Base-by-base conservation (phyloP, 2,797 vertebrate genomes). In the Alcedo quadribrachys region DNA sequence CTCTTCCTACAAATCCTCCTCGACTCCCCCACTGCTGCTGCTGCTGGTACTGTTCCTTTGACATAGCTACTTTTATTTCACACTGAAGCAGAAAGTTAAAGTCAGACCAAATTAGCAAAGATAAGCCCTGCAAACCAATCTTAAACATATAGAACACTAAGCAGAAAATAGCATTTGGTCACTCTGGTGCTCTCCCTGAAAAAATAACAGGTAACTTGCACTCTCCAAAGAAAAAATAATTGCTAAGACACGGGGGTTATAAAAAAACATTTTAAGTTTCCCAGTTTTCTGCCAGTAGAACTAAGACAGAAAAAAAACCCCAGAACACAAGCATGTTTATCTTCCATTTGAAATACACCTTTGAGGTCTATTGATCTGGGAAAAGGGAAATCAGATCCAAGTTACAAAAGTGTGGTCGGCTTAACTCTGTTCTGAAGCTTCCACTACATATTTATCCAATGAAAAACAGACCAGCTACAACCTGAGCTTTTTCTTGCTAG, bases 11-110 rank as follows among this genome's bases (percentile, higher is more conserved):
- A 97, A 98, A 99, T 21, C 99, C 99, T 97, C 99, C 98, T 91
- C 99, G 98, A 61, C 98, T 98, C 92, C 99, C 99, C 98, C 99
- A 99, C 97, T 99, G 98, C 60, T 98, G 99, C 92, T 99, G 99
- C 92, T 99, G 99, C 97, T 99, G 99, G 96, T 99, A 99, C 97
- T 99, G 99, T 53, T 99, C 99, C 97, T 99, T 99, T 24, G 99
- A 99, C 99, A 99, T 99, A 16, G 99, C 99, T 96, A 99, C 98
- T 97, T 99, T 99, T 81, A 99, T 98, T 98, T 99, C 99, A 98
- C 99, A 99, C 99, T 99, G 89, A 90, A 96, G 96, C 4, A 5
- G 25, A 63, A 78, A 77, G 50, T 75, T 46, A 73, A 76, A 82
- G 50, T 42, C 33, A 77, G 48, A 78, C n/a, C 8, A 25, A 28